Evolutionary conservation across 2,888 invertebrate genomes (phyloP).

Genomic region (Cephus pulcher): DNA sequence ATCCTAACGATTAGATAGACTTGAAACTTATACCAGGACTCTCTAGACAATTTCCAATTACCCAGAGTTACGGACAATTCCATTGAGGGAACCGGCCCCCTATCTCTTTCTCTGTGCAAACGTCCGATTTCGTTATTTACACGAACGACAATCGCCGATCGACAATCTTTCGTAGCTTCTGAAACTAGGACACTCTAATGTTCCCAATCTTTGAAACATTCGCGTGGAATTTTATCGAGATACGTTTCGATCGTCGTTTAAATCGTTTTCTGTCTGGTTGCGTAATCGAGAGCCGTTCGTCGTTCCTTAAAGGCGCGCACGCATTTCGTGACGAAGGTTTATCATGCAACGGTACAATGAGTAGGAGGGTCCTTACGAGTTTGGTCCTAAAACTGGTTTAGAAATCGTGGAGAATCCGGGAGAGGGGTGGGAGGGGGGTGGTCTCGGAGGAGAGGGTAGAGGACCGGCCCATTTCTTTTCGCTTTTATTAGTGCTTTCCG

Average conservation of each 20-base stretch:
- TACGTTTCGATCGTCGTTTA: not conserved
- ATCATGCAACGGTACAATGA: conserved; percentile 63
- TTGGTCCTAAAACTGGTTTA: conserved; percentile 62
- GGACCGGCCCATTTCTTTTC: conserved; percentile 20
- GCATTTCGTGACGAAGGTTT: conserved; percentile 13
- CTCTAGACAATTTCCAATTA: not conserved
- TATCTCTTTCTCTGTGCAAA: not conserved
- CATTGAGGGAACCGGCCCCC: not conserved
- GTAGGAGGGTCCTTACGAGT: conserved; percentile 44
- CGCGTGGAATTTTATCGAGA: not conserved
- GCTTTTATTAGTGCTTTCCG: not conserved
- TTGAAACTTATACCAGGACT: not conserved
- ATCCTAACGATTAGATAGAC: not conserved
- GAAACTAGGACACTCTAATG: not conserved
- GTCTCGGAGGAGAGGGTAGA: not conserved
- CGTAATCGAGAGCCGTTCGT: not conserved
- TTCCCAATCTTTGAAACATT: not conserved
- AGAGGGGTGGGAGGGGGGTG: not conserved
- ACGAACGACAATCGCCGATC: not conserved
- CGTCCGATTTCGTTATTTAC: not conserved
- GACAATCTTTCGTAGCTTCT: not conserved
- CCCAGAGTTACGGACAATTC: not conserved
- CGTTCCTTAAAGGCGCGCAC: not conserved
- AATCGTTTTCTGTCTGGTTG: not conserved
- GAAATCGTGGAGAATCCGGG: conserved; percentile 30